Base-by-base conservation (phyloP, 35 echinoderm and acorn worm genomes). In the Heliocidaris tuberculata region DNA sequence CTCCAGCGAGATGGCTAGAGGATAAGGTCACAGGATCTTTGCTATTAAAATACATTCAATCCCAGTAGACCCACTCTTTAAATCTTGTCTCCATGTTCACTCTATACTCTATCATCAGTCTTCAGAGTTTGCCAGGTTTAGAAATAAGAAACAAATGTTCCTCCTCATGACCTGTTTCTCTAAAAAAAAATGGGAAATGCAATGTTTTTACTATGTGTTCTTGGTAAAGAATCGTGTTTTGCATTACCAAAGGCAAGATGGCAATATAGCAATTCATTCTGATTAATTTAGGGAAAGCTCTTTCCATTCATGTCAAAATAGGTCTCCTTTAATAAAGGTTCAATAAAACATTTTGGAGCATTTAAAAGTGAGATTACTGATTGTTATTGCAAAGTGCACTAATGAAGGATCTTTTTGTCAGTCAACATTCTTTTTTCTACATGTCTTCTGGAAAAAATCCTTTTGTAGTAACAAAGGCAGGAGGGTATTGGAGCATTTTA, bases 11-110 rank as follows among this genome's bases (percentile, higher is more conserved):
- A 78, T 78, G 27, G 4, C 65, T 78, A n/a, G 19, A 17, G 65
- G 65, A 78, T 78, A 78, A 78, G 65, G 65, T 78, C 65, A 78
- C 65, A 78, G 65, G 65, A 78, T 78, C 65, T 78, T 5, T 78
- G 65, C 65, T 19, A 78, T 78, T 24, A 78, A 19, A n/a, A 78
- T n/a, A 78, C 65, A 78, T 78, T 78, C 65, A 78, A 7, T 78
- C 65, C 65, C 65, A 7, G 27, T 27, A 78, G 65, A 78, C 65
- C 21, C 65, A 24, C 17, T 78, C 19, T 78, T n/a, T 78, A 27
- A 78, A 29, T 19, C 65, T n/a, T 78, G 65, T 78, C 21, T n/a
- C 27, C 21, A 78, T 78, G 65, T 78, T 78, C 65, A 78, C 65
- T 42, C 35, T 42, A 42, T 42, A 42, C 35, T 42, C 65, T 78